phyloP scores from a whole-genome alignment of 1,140 invertebrate genomes.

The Hestina assimilis region DNA sequence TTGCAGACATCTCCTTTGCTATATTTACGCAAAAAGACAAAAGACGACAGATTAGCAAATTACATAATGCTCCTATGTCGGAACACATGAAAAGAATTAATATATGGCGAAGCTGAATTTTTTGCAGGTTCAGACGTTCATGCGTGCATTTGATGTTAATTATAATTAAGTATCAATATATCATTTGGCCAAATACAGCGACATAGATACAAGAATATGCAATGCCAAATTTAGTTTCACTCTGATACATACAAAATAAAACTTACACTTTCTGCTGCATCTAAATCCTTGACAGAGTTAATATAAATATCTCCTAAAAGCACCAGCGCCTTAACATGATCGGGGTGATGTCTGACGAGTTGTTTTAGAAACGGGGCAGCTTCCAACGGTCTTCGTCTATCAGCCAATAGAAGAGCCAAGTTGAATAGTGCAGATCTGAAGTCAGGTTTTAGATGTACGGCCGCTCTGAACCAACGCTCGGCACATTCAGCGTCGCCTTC shows the following conservation, averaged over 20 bases:
- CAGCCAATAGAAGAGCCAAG: conserved; percentile 92
- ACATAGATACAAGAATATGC: no score
- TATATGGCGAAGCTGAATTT: no score
- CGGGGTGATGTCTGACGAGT: conserved; percentile 93
- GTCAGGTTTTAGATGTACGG: conserved; percentile 89
- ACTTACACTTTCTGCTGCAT: conserved; percentile 92
- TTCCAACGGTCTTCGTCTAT: conserved; percentile 92
- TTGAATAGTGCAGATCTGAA: conserved; percentile 97
- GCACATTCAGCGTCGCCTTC: conserved; percentile 92
- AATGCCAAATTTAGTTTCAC: not conserved
- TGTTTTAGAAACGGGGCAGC: conserved; percentile 96
- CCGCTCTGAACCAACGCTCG: conserved; percentile 92
- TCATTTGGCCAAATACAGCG: no score
- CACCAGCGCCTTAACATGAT: conserved; percentile 96
- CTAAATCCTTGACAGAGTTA: conserved; percentile 96
- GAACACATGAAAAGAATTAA: no score
- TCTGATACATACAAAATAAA: not conserved
- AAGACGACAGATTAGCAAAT: no score
- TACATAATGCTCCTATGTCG: no score
- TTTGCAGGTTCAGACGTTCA: no score
- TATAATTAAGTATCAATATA: no score
- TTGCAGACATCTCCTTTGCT: no score
- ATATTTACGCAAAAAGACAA: no score
- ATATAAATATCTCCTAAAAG: conserved; percentile 97
- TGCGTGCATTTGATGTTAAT: no score